Conservation (phyloP, 2,113 vertebrate species). For the Phaethornis superciliosus region DNA sequence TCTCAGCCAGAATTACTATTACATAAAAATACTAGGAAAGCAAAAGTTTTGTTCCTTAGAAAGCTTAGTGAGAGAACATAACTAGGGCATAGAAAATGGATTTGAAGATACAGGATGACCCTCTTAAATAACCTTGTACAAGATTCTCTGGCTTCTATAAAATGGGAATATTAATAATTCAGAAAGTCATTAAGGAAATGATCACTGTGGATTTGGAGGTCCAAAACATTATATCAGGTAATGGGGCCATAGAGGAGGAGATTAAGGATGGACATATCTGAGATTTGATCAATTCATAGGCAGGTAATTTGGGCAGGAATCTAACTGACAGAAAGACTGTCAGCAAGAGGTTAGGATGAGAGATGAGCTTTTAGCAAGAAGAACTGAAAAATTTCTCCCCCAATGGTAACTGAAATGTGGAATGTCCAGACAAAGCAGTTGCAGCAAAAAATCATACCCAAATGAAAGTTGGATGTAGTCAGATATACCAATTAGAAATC, state of each 20-base stretch:
- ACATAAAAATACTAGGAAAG: background rate
- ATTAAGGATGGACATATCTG: background rate
- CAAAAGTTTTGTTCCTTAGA: background rate
- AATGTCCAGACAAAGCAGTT: background rate
- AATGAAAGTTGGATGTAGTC: background rate
- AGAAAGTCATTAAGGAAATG: background rate
- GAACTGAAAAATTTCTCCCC: background rate
- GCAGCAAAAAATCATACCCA: background rate
- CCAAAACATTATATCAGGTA: background rate
- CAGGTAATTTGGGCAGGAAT: background rate
- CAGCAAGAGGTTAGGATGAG: background rate
- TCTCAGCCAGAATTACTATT: background rate
- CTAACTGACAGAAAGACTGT: accelerated
- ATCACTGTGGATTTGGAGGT: background rate
- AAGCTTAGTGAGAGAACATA: background rate
- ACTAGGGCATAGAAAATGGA: background rate
- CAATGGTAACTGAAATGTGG: background rate
- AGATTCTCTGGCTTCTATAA: background rate
- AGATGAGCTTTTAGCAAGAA: background rate
- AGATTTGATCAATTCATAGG: background rate
- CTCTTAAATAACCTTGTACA: background rate
- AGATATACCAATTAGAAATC: background rate
- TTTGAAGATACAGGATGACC: background rate
- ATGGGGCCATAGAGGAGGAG: background rate
- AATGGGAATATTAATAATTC: conserved; percentile 23